Base-by-base conservation (phyloP, 2,113 vertebrate species). In the Poicephalus gulielmi region DNA sequence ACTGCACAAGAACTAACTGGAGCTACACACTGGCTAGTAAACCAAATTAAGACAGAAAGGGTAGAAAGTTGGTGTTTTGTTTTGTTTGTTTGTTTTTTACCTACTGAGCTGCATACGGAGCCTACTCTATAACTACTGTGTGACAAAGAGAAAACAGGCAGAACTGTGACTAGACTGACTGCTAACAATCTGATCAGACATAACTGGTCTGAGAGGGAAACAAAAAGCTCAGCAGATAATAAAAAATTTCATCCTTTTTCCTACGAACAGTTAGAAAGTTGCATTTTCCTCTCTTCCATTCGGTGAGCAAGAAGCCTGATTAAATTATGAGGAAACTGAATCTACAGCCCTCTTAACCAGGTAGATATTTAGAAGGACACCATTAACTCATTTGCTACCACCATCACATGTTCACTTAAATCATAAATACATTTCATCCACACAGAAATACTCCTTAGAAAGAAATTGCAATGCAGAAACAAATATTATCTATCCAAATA, bases 271-370 rank as follows among this genome's bases (percentile, higher is more conserved):
- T 43, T 60, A 63, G 50, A 77, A 81, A 90, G 80, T 71, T 35
- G 18, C 37, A 59, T 90, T 83, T 80, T 74, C 60, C 57, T 77
- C 71, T 60, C 68, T 44, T 82, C 44, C 37, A 37, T 49, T 80
- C 79, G 62, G 46, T 1, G 15, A 59, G 41, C 64, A 93, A 68
- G 39, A 85, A 66, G 22, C 43, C 68, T 92, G 88, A 90, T 75
- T 75, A 93, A 87, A 82, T 85, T 55, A 71, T 80, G 41, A 90
- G 76, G 79, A 93, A 94, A 86, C 4, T 39, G 55, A 57, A 92
- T 55, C 74, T 74, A 62, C 67, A 83, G 86, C 67, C 80, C 83
- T 69, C 86, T 66, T 53, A 77, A 76, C 33, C 47, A 93, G 80
- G 75, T 46, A 90, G 59, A 43, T 83, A 79, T 50, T 81, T 52